Evolutionary conservation across 1,140 invertebrate species (phyloP), one percentile per base, ranked within the genome.

Genomic region (Conus betulinus): DNA sequence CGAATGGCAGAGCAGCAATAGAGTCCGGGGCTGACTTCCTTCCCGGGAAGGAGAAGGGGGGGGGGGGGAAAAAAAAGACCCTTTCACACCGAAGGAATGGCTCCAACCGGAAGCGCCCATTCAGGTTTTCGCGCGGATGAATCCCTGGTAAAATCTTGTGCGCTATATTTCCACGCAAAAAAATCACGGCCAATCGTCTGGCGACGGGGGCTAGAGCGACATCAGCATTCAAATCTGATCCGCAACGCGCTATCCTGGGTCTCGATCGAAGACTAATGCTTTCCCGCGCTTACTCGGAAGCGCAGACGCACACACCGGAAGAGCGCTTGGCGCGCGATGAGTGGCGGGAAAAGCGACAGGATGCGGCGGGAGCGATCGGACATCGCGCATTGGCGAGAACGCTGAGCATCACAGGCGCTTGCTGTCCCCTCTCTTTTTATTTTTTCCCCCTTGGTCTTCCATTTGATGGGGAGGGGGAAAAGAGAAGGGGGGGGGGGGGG

Each of bases 261-360:
- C 27, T 5, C 27, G 84, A 53, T 23, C 51, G 79, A 52, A 81
- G 79, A 67, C 71, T 87, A 87, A 87, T 87, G 85, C 85, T 78
- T 87, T 87, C 52, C 85, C 85, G 71, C 74, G 85, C 85, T 87
- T 87, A 53, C 85, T 87, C 85, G 85, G 85, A 87, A 87, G 85
- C 85, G 71, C 85, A 78, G 85, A 78, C 85, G 85, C 85, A 87
- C 85, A 87, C 85, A 87, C 51, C 85, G 85, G 85, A 87, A 87
- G 85, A 57, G 74, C 67, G 85, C 85, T 52, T 25, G 85, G 85
- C 51, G 85, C 71, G 71, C 71, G 67, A 74, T 57, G 85, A 87
- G 85, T 87, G 85, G 71, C 74, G 85, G 85, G 85, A 79, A 87
- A 87, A 78, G 39, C 52, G 74, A 6, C 85, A 87, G 85, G 85